Evolutionary conservation across 2,797 vertebrate genomes (phyloP).

Genomic region (Fratercula arctica): DNA sequence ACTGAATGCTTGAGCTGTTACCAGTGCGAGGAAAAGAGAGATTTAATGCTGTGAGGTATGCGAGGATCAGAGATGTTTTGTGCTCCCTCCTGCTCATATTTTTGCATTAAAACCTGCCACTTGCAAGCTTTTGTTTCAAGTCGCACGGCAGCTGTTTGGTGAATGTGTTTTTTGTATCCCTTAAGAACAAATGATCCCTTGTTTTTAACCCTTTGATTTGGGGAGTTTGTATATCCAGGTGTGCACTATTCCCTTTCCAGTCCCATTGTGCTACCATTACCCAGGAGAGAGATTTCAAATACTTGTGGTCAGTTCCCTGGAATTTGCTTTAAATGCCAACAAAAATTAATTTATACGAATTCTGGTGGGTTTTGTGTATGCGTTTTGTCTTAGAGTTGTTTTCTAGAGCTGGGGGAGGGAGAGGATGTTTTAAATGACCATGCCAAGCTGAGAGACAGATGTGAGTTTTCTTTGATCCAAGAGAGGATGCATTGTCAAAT

Average conservation of each 20-base stretch:
- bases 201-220: slow-evolving; percentile 68
- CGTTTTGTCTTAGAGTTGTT: slow-evolving; percentile 22
- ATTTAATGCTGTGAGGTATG: neutral
- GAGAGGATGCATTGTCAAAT: slow-evolving; percentile 33
- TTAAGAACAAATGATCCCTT: slow-evolving; percentile 57
- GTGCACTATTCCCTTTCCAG: slow-evolving; percentile 14
- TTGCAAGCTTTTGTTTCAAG: slow-evolving; percentile 32
- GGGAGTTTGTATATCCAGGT: slow-evolving; percentile 57
- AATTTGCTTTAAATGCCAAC: slow-evolving; percentile 45
- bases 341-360: slow-evolving; percentile 35
- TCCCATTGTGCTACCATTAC: slow-evolving; percentile 30
- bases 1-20: neutral
- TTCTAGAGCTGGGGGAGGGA: neutral
- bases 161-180: slow-evolving; percentile 8
- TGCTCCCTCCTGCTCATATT: neutral
- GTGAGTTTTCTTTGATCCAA: slow-evolving; percentile 60
- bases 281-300: slow-evolving; percentile 49
- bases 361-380: slow-evolving; percentile 1
- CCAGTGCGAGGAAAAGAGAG: neutral
- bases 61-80: slow-evolving; percentile 17
- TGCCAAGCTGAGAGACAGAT: slow-evolving; percentile 63
- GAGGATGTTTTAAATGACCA: slow-evolving; percentile 20
- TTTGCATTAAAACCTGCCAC: slow-evolving; percentile 15
- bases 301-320: slow-evolving; percentile 19
- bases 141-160: neutral